Percentiles rank a stretch among this genome's conserved stretches.
Evolutionary conservation across 2,888 invertebrate species (phyloP).

Genomic region (Drosophila macrospina): DNA sequence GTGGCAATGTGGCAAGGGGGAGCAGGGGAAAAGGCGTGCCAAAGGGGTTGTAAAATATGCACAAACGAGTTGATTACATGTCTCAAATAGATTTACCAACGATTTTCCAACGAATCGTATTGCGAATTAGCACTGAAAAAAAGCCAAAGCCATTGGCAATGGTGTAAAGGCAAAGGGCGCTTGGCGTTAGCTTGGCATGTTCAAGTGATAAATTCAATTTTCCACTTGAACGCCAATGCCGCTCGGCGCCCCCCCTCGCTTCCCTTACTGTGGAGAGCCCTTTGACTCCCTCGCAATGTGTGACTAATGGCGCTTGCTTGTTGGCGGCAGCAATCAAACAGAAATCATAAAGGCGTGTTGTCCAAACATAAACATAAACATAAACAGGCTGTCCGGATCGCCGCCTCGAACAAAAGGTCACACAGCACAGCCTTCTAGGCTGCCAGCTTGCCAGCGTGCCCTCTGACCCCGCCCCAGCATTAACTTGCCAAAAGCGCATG

Average conservation of each 20-base stretch:
- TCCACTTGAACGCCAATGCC: constrained; percentile 75
- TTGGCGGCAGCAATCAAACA: constrained; percentile 76
- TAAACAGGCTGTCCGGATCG: constrained; percentile 45
- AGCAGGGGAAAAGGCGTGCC: constrained; percentile 2
- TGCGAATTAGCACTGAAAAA: constrained; percentile 60
- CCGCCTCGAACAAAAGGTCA: constrained; percentile 57
- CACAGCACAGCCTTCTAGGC: not conserved
- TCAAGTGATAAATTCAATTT: constrained; percentile 81
- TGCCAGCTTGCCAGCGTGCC: not conserved
- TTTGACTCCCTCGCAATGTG: constrained; percentile 46
- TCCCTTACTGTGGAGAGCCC: not conserved
- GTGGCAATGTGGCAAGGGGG: constrained; percentile 1
- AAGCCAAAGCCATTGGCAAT: constrained; percentile 21
- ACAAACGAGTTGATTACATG: constrained; percentile 81
- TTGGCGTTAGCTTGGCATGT: constrained; percentile 66
- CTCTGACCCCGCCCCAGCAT: not conserved
- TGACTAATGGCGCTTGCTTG: constrained; percentile 77
- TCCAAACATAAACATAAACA: constrained; percentile 79
- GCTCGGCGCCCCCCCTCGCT: not conserved
- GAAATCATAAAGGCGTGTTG: constrained; percentile 82
- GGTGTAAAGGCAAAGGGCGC: constrained; percentile 1
- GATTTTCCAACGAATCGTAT: constrained; percentile 55
- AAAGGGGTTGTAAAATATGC: constrained; percentile 51
- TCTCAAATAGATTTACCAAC: constrained; percentile 73
- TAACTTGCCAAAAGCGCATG: constrained; percentile 58